These are phyloP conservation scores for Lasius platythorax DNA, from an alignment of 2,888 invertebrate species.

Conservation along the genomic window DNA sequence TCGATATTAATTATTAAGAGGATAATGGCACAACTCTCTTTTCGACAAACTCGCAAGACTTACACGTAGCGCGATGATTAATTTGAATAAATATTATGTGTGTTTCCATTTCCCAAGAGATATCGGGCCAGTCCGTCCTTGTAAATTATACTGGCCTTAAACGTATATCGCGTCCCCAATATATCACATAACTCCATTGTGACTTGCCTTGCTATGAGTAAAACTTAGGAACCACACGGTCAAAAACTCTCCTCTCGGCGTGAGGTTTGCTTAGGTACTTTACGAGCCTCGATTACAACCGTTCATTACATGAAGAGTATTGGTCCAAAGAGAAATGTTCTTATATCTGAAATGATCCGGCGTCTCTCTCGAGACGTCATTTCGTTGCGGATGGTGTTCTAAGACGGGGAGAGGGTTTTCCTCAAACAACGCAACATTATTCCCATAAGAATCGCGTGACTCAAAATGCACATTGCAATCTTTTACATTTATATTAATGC, in stretches of 20 bases:
- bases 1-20: neutral
- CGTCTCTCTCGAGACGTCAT: conserved; percentile 34
- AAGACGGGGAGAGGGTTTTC: neutral
- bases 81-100: neutral
- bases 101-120: conserved; percentile 3
- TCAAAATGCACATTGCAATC: neutral
- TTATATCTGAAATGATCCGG: conserved; percentile 55
- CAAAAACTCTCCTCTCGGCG: conserved; percentile 68
- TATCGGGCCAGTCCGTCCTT: conserved; percentile 47
- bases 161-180: conserved; percentile 56
- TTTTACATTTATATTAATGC: neutral
- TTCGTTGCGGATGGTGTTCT: conserved; percentile 32
- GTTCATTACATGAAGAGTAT: conserved; percentile 79
- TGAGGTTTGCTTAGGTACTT: conserved; percentile 72
- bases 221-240: conserved; percentile 77
- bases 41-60: neutral
- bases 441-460: conserved; percentile 12
- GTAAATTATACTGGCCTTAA: conserved; percentile 55
- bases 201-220: conserved; percentile 63
- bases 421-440: conserved; percentile 21
- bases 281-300: conserved; percentile 74
- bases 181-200: conserved; percentile 71
- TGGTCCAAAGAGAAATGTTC: conserved; percentile 81
- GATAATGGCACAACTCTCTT: neutral
- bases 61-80: neutral